A percentile compares a stretch with the other conserved stretches of the same genome.
These are phyloP conservation scores for Uropetala carovei DNA, from an alignment of 2,888 invertebrate genomes.

Conservation along the genomic window DNA sequence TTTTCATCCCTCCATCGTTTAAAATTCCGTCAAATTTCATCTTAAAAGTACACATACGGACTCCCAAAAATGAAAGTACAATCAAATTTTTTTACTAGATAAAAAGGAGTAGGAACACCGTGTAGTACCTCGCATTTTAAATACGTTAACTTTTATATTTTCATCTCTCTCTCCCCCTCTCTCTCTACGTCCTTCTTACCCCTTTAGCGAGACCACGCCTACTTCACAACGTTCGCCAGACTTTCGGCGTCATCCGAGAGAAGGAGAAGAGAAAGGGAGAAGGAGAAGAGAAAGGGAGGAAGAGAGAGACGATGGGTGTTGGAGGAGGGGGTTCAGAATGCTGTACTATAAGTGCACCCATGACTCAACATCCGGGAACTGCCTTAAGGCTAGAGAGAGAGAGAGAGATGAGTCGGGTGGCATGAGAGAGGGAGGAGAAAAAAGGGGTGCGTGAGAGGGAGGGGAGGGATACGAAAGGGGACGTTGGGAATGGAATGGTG, in stretches of 20 bases:
- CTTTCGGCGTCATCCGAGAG: conserved; percentile 38
- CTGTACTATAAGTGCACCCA: conserved; percentile 36
- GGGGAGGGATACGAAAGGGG: background rate
- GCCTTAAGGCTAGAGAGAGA: background rate
- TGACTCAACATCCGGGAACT: conserved; percentile 50
- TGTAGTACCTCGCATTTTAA: conserved; percentile 32
- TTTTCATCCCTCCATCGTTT: background rate
- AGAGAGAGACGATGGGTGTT: background rate
- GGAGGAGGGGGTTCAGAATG: background rate
- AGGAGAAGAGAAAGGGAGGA: background rate
- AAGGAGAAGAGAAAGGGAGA: background rate
- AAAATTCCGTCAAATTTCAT: background rate
- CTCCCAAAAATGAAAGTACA: background rate
- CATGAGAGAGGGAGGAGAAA: background rate
- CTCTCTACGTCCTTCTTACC: background rate
- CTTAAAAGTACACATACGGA: background rate
- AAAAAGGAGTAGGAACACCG: background rate
- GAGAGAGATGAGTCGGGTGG: background rate
- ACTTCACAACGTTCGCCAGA: background rate
- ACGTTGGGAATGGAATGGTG: background rate
- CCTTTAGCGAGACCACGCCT: background rate
- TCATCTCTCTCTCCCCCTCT: too few relatives aligned
- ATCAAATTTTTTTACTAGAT: background rate
- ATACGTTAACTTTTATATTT: background rate
- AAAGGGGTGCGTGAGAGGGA: background rate